These are phyloP conservation scores for Dicrurus megarhynchus DNA, from an alignment of 2,113 vertebrate species.

Conservation along the genomic window DNA sequence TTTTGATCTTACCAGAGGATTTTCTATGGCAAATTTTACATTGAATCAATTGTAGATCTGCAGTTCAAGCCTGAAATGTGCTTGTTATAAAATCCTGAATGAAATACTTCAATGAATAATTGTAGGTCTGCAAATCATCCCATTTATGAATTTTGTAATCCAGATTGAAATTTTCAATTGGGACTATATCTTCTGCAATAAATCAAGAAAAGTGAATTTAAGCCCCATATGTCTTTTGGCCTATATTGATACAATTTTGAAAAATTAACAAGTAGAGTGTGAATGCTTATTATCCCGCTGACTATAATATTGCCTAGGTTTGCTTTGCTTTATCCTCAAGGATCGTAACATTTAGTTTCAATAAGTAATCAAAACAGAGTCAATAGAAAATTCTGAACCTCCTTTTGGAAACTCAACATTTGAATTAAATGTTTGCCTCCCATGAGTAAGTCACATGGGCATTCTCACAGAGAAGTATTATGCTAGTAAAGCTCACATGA, in stretches of 20 bases:
- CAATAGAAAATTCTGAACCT: neutral
- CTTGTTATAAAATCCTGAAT: neutral
- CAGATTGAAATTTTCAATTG: neutral
- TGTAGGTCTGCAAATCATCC: neutral
- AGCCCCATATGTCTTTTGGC: neutral
- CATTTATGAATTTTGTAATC: neutral
- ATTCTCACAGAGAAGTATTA: neutral
- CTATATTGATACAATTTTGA: neutral
- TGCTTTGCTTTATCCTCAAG: neutral
- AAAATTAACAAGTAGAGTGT: neutral
- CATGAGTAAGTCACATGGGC: neutral
- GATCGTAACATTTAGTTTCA: neutral
- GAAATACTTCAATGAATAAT: neutral
- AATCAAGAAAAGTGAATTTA: neutral
- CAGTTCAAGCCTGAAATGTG: neutral
- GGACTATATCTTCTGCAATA: neutral
- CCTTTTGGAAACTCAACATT: neutral
- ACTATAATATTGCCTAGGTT: neutral
- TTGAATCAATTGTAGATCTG: neutral
- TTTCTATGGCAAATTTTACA: neutral
- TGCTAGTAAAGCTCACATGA: neutral
- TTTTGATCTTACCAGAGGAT: neutral
- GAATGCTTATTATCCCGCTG: neutral
- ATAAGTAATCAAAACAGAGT: neutral
- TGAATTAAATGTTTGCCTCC: conserved; percentile 17